Evolutionary conservation across 2,113 vertebrate species (phyloP).

Genomic region (Sitta europaea): DNA sequence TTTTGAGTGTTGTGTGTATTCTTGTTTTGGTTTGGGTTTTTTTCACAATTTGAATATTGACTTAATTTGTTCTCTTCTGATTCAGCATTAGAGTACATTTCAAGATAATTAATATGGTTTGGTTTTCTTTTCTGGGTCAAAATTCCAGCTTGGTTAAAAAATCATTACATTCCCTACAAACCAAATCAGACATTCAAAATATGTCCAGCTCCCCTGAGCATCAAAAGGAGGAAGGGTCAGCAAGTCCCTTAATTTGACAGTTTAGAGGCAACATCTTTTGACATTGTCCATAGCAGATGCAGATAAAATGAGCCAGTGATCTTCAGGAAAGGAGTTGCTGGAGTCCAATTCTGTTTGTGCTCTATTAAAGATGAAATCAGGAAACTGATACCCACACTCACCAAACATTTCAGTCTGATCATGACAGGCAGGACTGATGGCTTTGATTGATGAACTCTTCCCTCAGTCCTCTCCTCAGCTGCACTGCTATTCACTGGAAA

Average conservation of each 20-base stretch:
- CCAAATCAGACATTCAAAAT: background rate
- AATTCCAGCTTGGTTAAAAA: background rate
- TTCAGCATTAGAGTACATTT: background rate
- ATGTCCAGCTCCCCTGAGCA: background rate
- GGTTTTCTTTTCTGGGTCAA: background rate
- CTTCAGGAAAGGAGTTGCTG: background rate
- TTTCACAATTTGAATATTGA: background rate
- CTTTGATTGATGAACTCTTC: background rate
- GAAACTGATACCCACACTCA: background rate
- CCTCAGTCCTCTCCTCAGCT: background rate
- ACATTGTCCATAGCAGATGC: background rate
- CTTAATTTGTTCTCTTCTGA: background rate
- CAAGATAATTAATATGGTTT: background rate
- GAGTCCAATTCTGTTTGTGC: background rate
- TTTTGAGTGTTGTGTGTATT: background rate
- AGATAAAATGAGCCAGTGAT: background rate
- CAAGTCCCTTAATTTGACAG: background rate
- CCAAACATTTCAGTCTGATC: background rate
- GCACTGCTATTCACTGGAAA: background rate
- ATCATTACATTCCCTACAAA: background rate
- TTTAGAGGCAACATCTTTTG: background rate
- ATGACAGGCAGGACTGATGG: background rate
- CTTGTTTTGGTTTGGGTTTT: background rate
- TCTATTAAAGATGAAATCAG: background rate
- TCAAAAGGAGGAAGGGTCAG: background rate